Evolutionary conservation across 1,140 invertebrate species (phyloP), one percentile per base, ranked within the genome.

Genomic region (Apis dorsata): DNA sequence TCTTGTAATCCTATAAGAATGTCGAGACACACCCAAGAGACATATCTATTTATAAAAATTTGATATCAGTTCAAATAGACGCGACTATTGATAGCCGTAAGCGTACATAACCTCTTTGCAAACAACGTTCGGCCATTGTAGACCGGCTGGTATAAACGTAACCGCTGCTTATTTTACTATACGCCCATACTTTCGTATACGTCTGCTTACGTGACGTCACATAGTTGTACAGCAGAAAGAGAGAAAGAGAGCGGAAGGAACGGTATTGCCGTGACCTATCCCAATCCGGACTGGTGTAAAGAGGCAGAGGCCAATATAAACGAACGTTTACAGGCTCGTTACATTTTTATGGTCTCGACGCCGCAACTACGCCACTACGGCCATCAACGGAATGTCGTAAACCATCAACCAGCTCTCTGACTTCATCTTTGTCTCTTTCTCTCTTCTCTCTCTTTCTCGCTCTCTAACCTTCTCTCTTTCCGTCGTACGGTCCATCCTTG

Each of bases 271-370:
- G 77, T 85, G 92, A 94, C 93, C 93, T 94, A 90, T 92, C 93
- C 90, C 91, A 93, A 93, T 92, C 89, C 90, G 87, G 90, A 91
- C 90, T 91, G 88, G 92, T 86, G 91, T 93, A 93, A 93, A 92
- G 91, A 89, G 34, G 34, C 34, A 44, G 89, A 90, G 90, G 90
- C 92, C 93, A 91, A 93, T 94, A 94, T 93, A 94, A 94, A 92
- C 91, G 93, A 94, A 93, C 93, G 93, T 94, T 94, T 94, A 94
- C 93, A 93, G 91, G 93, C 93, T 94, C 93, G 93, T 94, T 94
- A 94, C 93, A 94, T 94, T 94, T 94, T 94, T 94, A 94, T 94
- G 93, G 90, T 91, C 92, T 93, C 92, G 92, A 92, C 92, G 92
- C 86, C 92, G 90, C 91, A 91, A 90, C 89, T 89, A 89, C 90